A percentile compares a stretch with the other conserved stretches of the same genome.
These are phyloP conservation scores for Papilio demoleus DNA, from an alignment of 2,888 invertebrate genomes.

Conservation along the genomic window DNA sequence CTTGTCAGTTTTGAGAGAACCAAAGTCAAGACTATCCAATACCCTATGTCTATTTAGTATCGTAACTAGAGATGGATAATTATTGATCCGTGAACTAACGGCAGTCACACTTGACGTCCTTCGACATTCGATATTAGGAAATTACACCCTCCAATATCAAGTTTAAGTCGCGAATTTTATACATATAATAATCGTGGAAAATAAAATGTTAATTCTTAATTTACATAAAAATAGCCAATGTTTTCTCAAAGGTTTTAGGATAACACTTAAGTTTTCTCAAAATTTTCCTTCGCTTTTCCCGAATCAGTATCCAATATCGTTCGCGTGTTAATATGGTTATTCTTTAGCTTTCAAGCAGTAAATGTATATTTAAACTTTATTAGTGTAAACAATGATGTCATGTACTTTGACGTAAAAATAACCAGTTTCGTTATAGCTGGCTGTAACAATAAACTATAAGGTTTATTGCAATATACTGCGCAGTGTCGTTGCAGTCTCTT, in stretches of 20 bases:
- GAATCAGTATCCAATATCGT: too few relatives aligned
- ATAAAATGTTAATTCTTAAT: slow-evolving; percentile 34
- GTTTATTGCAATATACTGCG: slow-evolving; percentile 65
- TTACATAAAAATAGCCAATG: background rate
- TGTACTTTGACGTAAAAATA: slow-evolving; percentile 59
- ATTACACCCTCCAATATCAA: slow-evolving; percentile 25
- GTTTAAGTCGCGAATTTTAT: slow-evolving; percentile 38
- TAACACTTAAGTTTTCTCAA: slow-evolving; percentile 4
- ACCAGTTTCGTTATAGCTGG: slow-evolving; percentile 55
- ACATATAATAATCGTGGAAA: slow-evolving; percentile 25
- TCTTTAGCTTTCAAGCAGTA: background rate
- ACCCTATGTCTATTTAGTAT: slow-evolving; percentile 43
- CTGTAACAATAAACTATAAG: slow-evolving; percentile 65
- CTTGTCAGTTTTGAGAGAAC: background rate
- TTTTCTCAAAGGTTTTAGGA: background rate
- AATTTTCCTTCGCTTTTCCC: background rate
- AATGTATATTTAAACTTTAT: slow-evolving; percentile 14
- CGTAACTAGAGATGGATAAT: slow-evolving; percentile 70
- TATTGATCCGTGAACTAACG: slow-evolving; percentile 74
- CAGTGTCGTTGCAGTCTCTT: slow-evolving; percentile 54
- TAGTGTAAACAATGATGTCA: slow-evolving; percentile 36
- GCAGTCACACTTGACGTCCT: slow-evolving; percentile 72
- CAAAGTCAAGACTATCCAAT: background rate
- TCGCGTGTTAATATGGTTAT: background rate
- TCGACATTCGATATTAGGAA: slow-evolving; percentile 72